Evolutionary conservation across 2,888 invertebrate species (phyloP).

Genomic region (Papilio protenor): DNA sequence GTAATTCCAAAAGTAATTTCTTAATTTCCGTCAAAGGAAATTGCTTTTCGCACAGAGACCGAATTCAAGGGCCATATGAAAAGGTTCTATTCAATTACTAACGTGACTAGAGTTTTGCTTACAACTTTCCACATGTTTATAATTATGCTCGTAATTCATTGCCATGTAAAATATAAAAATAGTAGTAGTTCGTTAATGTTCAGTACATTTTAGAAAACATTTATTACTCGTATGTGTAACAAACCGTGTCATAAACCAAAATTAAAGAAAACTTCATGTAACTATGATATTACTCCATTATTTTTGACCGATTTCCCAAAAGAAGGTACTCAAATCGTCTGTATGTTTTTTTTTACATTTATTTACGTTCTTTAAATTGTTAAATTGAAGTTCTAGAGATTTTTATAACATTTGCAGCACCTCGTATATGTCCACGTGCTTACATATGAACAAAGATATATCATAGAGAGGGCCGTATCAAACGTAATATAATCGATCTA

Average conservation of each 20-base stretch:
- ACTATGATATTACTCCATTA: no score
- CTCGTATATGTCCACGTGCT: not conserved
- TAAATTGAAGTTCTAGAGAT: no score
- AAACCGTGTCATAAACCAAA: no score
- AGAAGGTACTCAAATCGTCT: no score
- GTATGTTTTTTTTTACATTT: no score
- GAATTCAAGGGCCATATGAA: conserved; percentile 37
- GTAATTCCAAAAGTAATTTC: conserved; percentile 58
- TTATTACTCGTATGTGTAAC: no score
- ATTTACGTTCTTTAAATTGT: no score
- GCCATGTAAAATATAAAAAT: not conserved
- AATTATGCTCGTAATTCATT: not conserved
- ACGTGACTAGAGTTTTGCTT: conserved; percentile 31
- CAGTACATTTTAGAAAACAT: no score
- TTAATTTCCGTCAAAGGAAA: conserved; percentile 75
- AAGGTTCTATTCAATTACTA: conserved; percentile 36
- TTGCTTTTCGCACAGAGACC: conserved; percentile 53
- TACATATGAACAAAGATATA: not conserved
- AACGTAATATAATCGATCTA: conserved; percentile 4
- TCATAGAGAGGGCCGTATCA: not conserved
- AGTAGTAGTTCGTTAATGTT: not conserved
- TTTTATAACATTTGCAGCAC: no score
- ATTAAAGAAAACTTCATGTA: no score
- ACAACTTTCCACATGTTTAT: not conserved
- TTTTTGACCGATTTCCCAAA: no score